Evolutionary conservation across 2,113 vertebrate genomes (phyloP).

Genomic region (Chaenocephalus aceratus): DNA sequence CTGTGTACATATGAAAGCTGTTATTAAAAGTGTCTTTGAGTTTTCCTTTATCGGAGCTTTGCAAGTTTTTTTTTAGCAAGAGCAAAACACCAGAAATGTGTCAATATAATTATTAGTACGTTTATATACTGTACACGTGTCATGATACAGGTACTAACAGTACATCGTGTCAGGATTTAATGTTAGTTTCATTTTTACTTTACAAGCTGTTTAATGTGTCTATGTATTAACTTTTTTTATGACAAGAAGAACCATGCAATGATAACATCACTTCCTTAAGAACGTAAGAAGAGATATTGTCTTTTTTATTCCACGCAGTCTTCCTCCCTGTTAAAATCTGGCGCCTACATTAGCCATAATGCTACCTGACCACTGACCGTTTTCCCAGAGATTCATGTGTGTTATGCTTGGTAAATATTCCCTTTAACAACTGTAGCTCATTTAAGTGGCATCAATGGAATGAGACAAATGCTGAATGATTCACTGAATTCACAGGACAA

Average conservation of each 20-base stretch:
- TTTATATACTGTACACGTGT: slow-evolving; percentile 6
- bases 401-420: slow-evolving; percentile 5
- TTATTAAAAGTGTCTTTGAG: slow-evolving; percentile 43
- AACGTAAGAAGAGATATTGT: not conserved
- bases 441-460: slow-evolving; percentile 28
- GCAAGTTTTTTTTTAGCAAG: slow-evolving; percentile 20
- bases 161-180: slow-evolving; percentile 34
- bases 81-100: not conserved
- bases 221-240: not conserved
- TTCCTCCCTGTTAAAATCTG: not conserved
- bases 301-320: not conserved
- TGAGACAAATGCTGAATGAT: slow-evolving; percentile 8
- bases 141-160: slow-evolving; percentile 62
- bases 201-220: slow-evolving; percentile 31
- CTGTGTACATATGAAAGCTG: slow-evolving; percentile 50
- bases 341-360: not conserved
- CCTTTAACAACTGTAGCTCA: slow-evolving; percentile 8
- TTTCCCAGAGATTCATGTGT: not conserved
- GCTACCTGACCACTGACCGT: not conserved
- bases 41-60: slow-evolving; percentile 22
- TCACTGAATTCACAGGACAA: slow-evolving; percentile 3
- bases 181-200: slow-evolving; percentile 24
- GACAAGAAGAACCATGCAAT: not conserved
- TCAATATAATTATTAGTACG: slow-evolving; percentile 19
- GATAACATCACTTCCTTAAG: not conserved